Conservation (phyloP, 2,113 vertebrate species). For the Hoplias malabaricus region DNA sequence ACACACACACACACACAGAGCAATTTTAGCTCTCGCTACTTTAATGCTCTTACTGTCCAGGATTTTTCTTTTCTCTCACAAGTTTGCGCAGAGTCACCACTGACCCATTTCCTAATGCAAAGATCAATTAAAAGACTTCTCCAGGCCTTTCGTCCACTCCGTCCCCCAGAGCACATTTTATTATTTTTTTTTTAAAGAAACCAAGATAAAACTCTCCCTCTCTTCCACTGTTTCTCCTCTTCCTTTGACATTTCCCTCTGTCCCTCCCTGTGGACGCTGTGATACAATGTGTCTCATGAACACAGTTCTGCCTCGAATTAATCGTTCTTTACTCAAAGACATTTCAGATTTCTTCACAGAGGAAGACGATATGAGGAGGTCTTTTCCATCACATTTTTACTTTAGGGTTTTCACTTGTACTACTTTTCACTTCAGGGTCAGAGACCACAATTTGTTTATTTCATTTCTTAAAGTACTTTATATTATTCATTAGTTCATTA, state of each 20-base stretch:
- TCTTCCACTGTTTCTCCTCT: background rate
- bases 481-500: no score
- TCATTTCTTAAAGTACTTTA: no score
- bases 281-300: background rate
- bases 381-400: no score
- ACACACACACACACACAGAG: background rate
- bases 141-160: background rate
- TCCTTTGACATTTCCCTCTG: background rate
- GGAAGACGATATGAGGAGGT: no score
- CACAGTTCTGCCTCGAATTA: background rate
- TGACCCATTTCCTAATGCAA: slow-evolving; percentile 1
- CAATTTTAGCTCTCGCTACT: background rate
- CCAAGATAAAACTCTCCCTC: background rate
- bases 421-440: no score
- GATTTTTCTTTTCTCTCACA: background rate
- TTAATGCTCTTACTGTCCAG: background rate
- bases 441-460: no score
- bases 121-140: background rate
- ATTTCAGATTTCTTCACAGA: no score
- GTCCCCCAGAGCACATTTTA: background rate
- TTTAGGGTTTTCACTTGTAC: no score
- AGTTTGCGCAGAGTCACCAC: background rate
- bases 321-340: no score
- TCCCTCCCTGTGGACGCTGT: background rate
- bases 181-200: no score